phyloP scores from a whole-genome alignment of 2,113 vertebrate species.

The Callaeas wilsoni region DNA sequence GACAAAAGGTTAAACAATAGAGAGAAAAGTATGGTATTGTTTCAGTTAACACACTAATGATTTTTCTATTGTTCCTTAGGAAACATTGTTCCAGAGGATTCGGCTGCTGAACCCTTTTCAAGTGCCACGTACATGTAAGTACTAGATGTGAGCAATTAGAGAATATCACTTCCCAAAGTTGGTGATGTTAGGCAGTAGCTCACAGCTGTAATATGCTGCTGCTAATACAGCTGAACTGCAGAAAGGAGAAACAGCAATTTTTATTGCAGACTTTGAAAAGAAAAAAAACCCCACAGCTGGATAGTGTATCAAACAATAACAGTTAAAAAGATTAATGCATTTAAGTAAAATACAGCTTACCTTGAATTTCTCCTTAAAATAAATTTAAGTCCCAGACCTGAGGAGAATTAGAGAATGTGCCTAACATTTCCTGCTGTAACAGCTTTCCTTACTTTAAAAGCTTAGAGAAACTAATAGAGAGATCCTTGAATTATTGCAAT shows the following conservation, averaged over 20 bases:
- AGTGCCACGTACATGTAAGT: not conserved
- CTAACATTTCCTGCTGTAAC: conserved; percentile 60
- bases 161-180: conserved; percentile 52
- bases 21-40: conserved; percentile 75
- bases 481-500: conserved; percentile 79
- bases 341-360: conserved; percentile 69
- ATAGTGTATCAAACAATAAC: not conserved
- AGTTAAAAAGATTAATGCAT: conserved; percentile 62
- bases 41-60: conserved; percentile 78
- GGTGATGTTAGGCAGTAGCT: not conserved
- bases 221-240: not conserved
- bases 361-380: conserved; percentile 69
- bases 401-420: conserved; percentile 64
- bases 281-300: not conserved
- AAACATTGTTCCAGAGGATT: conserved; percentile 60
- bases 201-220: not conserved
- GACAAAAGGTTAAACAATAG: conserved; percentile 86
- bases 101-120: conserved; percentile 28
- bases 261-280: not conserved
- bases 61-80: conserved; percentile 82
- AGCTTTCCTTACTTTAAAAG: conserved; percentile 75
- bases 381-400: conserved; percentile 62
- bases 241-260: not conserved
- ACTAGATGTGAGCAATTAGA: conserved; percentile 34
- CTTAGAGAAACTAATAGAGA: conserved; percentile 77